Evolutionary conservation across 1,140 invertebrate species (phyloP).

Genomic region (Dysdera silvatica): DNA sequence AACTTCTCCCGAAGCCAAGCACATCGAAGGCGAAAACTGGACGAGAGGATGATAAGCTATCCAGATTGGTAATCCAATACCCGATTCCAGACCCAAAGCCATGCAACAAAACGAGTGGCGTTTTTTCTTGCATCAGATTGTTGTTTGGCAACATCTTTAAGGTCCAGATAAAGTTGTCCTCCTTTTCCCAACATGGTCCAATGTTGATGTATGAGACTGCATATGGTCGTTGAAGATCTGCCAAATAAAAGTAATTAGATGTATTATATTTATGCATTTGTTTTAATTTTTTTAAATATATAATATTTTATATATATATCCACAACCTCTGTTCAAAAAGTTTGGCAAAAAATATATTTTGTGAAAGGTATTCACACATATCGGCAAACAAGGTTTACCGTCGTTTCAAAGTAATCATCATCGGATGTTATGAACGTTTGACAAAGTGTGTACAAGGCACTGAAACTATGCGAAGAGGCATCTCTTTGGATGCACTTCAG

Average conservation of each 20-base stretch:
- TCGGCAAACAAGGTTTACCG: neutral
- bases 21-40: slow-evolving; percentile 92
- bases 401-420: neutral
- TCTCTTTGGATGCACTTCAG: too few species aligned
- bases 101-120: slow-evolving; percentile 80
- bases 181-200: slow-evolving; percentile 61
- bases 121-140: too few species aligned
- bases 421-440: too few species aligned
- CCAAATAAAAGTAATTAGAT: slow-evolving; percentile 26
- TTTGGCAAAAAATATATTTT: neutral
- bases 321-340: neutral
- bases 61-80: slow-evolving; percentile 85
- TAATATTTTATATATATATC: neutral
- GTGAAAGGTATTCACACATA: neutral
- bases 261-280: neutral
- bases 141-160: slow-evolving; percentile 52
- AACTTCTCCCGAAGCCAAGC: slow-evolving; percentile 87
- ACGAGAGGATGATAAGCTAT: slow-evolving; percentile 57
- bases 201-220: slow-evolving; percentile 75
- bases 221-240: slow-evolving; percentile 62
- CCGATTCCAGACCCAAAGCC: slow-evolving; percentile 87
- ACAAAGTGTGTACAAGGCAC: too few species aligned
- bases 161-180: slow-evolving; percentile 73
- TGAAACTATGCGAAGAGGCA: too few species aligned
- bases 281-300: neutral